These are phyloP conservation scores for Pagrus major DNA, from an alignment of 2,113 vertebrate species.

Conservation along the genomic window DNA sequence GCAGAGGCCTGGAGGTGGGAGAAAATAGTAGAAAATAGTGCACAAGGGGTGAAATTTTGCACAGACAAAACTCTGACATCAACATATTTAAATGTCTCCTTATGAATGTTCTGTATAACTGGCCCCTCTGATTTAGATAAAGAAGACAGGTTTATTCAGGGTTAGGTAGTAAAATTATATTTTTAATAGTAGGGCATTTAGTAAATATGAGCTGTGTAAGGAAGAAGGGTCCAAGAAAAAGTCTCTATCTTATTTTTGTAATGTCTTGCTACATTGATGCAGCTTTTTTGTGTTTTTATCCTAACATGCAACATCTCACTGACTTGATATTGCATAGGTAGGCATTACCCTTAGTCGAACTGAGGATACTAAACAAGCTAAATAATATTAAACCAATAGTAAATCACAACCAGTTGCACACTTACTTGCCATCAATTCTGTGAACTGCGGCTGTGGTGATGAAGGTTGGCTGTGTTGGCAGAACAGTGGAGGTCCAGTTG, in stretches of 20 bases:
- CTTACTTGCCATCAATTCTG: constrained; percentile 43
- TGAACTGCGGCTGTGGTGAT: background rate
- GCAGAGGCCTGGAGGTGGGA: constrained; percentile 74
- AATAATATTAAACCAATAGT: background rate
- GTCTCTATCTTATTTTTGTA: too few species aligned
- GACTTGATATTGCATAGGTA: too few species aligned
- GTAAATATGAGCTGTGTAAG: too few species aligned
- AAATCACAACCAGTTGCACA: background rate
- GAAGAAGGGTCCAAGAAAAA: too few species aligned
- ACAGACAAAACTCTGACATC: background rate
- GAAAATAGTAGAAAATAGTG: background rate
- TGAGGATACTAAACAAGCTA: background rate
- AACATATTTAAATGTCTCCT: background rate
- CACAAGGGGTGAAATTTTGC: background rate
- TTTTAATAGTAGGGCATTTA: too few species aligned
- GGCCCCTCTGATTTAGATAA: background rate
- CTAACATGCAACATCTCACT: too few species aligned
- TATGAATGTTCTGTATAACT: background rate
- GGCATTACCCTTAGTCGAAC: too few species aligned
- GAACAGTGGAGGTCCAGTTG: constrained; percentile 64
- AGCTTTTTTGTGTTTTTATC: too few species aligned
- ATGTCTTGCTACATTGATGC: too few species aligned
- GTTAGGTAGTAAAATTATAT: background rate
- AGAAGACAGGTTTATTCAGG: background rate
- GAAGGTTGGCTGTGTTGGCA: constrained; percentile 3